Conservation (phyloP, 2,797 vertebrate species). For the Trachops cirrhosus region DNA sequence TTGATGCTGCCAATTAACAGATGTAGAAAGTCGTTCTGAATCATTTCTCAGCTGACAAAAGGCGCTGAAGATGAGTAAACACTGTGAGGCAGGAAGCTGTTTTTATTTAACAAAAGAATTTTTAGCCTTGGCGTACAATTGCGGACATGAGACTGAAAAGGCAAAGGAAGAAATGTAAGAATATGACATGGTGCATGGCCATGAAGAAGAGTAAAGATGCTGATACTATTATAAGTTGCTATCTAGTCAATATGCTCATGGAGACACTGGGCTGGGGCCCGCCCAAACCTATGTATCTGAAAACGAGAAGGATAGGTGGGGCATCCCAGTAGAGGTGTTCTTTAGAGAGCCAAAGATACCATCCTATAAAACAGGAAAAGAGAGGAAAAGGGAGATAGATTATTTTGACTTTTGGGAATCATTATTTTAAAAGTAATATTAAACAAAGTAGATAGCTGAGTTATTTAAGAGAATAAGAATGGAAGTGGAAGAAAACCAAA, state of each 20-base stretch:
- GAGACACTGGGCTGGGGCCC: not conserved
- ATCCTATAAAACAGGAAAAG: not conserved
- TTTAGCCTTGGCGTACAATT: not conserved
- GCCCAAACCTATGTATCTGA: not conserved
- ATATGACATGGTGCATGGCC: not conserved
- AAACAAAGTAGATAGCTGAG: not conserved
- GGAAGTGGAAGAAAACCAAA: not conserved
- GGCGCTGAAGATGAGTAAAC: not conserved
- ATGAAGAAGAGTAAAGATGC: not conserved
- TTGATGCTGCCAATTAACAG: not conserved
- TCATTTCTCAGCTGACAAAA: conserved; percentile 34
- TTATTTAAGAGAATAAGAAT: not conserved
- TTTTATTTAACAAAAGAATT: conserved; percentile 1
- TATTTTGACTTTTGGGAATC: not conserved
- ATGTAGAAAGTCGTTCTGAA: not conserved
- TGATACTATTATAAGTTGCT: not conserved
- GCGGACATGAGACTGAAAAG: not conserved
- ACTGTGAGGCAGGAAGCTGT: not conserved
- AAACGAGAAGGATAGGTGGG: not conserved
- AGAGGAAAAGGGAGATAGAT: not conserved
- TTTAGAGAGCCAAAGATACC: not conserved
- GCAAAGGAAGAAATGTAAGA: not conserved
- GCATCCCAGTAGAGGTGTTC: not conserved
- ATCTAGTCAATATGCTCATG: not conserved
- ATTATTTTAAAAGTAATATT: not conserved